Percentiles rank a stretch among this genome's conserved stretches.
phyloP scores from a whole-genome alignment of 2,888 invertebrate species.

The Ryuthela nishihirai region DNA sequence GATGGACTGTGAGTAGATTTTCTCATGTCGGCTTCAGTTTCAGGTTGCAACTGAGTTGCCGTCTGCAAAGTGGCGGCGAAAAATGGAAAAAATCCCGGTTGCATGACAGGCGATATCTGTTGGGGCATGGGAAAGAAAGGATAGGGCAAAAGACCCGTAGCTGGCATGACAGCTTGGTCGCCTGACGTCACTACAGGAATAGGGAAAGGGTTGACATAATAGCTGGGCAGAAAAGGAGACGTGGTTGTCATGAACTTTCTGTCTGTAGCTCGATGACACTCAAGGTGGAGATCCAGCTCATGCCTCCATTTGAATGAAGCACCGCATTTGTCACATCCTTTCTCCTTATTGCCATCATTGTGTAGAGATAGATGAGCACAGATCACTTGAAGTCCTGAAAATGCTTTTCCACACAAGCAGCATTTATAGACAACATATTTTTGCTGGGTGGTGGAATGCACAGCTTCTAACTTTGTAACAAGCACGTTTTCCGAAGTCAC shows the following conservation, averaged over 20 bases:
- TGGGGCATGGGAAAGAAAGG: slow-evolving; percentile 34
- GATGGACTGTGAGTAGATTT: slow-evolving; percentile 5
- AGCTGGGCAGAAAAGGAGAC: slow-evolving; percentile 27
- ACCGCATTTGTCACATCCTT: slow-evolving; percentile 43
- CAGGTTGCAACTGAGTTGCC: slow-evolving; percentile 10
- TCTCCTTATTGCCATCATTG: slow-evolving; percentile 28
- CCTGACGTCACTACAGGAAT: slow-evolving; percentile 30
- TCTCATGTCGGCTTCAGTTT: not conserved
- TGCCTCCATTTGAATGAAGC: slow-evolving; percentile 42
- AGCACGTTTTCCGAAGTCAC: slow-evolving; percentile 41
- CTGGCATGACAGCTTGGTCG: slow-evolving; percentile 23
- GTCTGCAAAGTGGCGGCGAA: slow-evolving; percentile 20
- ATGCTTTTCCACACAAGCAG: slow-evolving; percentile 41
- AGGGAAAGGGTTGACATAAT: slow-evolving; percentile 32
- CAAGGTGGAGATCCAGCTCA: slow-evolving; percentile 40
- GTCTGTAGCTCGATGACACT: slow-evolving; percentile 38
- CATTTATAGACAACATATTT: slow-evolving; percentile 42
- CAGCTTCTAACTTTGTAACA: slow-evolving; percentile 40
- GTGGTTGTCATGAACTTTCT: slow-evolving; percentile 21
- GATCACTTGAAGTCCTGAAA: slow-evolving; percentile 39
- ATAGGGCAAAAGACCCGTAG: slow-evolving; percentile 24
- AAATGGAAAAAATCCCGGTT: slow-evolving; percentile 32
- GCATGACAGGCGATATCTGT: slow-evolving; percentile 30
- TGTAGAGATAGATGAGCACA: slow-evolving; percentile 38
- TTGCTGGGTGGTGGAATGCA: slow-evolving; percentile 41